Evolutionary conservation across 2,888 invertebrate genomes (phyloP).

Genomic region (Meganola albula): DNA sequence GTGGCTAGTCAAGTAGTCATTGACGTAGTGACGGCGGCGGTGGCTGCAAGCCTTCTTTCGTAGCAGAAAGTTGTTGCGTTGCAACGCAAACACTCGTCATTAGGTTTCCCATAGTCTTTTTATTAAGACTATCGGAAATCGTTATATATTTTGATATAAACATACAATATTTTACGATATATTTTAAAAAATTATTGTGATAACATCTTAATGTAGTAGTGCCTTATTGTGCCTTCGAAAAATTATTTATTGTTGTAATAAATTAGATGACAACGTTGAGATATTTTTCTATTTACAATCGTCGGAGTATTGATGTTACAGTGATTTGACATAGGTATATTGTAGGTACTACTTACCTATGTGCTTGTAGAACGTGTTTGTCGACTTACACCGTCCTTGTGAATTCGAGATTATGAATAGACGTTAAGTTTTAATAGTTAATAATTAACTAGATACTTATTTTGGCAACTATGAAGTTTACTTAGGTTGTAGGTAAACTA

Average conservation of each 20-base stretch:
- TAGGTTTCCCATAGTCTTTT: constrained; percentile 64
- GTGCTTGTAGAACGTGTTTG: constrained; percentile 59
- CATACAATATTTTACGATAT: constrained; percentile 37
- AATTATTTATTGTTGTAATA: constrained; percentile 71
- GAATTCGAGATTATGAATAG: constrained; percentile 74
- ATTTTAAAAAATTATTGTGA: constrained; percentile 67
- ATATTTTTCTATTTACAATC: constrained; percentile 60
- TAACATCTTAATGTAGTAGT: constrained; percentile 73
- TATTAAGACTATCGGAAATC: constrained; percentile 64
- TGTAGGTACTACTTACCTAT: no score
- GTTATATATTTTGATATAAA: constrained; percentile 35
- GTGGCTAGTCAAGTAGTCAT: constrained; percentile 56
- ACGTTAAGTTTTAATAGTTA: constrained; percentile 61
- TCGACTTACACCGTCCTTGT: constrained; percentile 77
- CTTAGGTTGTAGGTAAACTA: constrained; percentile 39
- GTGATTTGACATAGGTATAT: constrained; percentile 53
- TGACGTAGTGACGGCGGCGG: constrained; percentile 22
- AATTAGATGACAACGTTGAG: constrained; percentile 62
- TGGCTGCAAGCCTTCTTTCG: constrained; percentile 63
- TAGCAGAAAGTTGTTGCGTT: constrained; percentile 55
- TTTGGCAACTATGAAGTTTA: constrained; percentile 59
- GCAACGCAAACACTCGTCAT: constrained; percentile 44
- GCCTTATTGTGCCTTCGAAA: constrained; percentile 74
- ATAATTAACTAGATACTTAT: constrained; percentile 57
- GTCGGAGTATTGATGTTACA: constrained; percentile 56